Evolutionary conservation across 2,113 vertebrate species (phyloP).

Genomic region (Ictalurus punctatus): DNA sequence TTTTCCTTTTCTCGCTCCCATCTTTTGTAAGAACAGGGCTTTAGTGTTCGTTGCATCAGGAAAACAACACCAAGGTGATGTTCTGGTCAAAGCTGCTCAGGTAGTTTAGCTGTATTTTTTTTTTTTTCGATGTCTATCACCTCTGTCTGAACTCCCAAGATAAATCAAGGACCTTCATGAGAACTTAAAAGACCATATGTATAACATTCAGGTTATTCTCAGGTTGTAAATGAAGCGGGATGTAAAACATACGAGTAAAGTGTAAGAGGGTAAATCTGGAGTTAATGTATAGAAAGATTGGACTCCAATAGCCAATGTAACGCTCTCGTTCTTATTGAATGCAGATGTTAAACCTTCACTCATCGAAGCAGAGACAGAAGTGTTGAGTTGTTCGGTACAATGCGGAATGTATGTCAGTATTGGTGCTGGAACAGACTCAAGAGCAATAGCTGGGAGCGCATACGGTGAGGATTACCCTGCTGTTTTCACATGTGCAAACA

Average conservation of each 20-base stretch:
- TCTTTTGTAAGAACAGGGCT: slow-evolving; percentile 51
- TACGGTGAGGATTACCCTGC: not conserved
- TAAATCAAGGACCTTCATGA: not conserved
- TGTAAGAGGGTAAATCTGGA: not conserved
- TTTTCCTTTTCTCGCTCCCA: slow-evolving; percentile 47
- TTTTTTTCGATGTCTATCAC: not conserved
- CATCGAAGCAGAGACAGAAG: not conserved
- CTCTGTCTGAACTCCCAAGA: not conserved
- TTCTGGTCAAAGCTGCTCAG: not conserved
- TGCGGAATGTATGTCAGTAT: not conserved
- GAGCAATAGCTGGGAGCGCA: not conserved
- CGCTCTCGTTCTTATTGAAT: not conserved
- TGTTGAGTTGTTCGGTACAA: not conserved
- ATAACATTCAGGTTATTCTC: not conserved
- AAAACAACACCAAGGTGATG: not conserved
- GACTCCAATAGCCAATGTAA: not conserved
- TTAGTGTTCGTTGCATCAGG: not conserved
- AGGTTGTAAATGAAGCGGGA: not conserved
- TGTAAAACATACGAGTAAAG: not conserved
- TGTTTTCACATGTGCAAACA: not conserved
- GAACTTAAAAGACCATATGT: not conserved
- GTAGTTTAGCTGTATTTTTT: not conserved
- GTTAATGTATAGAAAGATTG: not conserved
- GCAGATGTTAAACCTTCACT: not conserved
- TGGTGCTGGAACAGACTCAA: slow-evolving; percentile 8